A percentile compares a stretch with the other conserved stretches of the same genome.
These are phyloP conservation scores for Channallabes apus DNA, from an alignment of 2,797 vertebrate species.

Conservation along the genomic window DNA sequence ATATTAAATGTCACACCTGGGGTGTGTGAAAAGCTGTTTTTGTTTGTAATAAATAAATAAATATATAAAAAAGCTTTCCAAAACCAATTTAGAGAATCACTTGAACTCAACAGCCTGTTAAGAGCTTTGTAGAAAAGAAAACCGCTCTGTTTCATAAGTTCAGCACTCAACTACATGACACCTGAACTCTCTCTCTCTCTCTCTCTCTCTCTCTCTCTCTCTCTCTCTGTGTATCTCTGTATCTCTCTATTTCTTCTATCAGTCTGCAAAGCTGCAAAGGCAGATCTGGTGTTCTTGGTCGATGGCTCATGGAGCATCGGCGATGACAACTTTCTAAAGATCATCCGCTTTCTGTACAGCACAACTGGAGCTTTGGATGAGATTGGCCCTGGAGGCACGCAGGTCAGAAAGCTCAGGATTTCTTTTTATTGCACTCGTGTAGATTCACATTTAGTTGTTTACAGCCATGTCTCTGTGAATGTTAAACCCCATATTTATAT, in stretches of 20 bases:
- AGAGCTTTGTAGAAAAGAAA: not conserved
- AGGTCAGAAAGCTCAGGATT: constrained; percentile 69
- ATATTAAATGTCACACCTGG: not conserved
- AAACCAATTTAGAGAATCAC: too few species aligned
- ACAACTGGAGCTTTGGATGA: constrained; percentile 87
- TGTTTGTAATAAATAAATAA: not conserved
- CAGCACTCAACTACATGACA: not conserved
- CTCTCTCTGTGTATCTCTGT: too few species aligned
- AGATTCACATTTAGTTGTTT: not conserved
- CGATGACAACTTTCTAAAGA: constrained; percentile 95
- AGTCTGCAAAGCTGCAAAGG: constrained; percentile 93
- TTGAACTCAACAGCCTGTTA: not conserved
- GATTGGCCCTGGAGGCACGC: constrained; percentile 90
- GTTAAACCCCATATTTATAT: not conserved
- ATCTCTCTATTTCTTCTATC: not conserved
- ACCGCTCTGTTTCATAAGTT: not conserved
- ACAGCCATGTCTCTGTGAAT: not conserved
- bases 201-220: not conserved
- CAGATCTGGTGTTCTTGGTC: constrained; percentile 92
- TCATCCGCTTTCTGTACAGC: constrained; percentile 89
- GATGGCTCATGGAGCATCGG: constrained; percentile 98
- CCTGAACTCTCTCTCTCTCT: not conserved
- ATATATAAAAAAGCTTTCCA: not conserved
- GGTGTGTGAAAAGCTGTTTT: not conserved
- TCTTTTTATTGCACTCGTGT: not conserved